A percentile compares a stretch with the other conserved stretches of the same genome.
Conservation (phyloP, 64 coral and sea anemone genomes). For the Dendronephthya gigantea region DNA sequence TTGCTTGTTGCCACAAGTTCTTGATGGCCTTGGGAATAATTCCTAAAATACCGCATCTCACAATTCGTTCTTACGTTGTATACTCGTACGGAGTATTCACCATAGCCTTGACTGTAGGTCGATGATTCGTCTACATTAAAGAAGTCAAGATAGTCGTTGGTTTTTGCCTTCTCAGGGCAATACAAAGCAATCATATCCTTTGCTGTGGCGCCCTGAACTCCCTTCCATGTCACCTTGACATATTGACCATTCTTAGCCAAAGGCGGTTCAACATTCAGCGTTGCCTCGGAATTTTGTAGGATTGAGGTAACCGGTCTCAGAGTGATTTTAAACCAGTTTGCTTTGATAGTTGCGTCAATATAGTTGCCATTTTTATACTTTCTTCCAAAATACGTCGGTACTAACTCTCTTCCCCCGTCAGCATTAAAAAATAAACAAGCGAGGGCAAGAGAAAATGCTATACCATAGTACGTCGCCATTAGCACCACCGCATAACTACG, state of each 20-base stretch:
- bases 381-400: slow-evolving; percentile 9
- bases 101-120: not conserved
- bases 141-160: not conserved
- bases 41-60: not conserved
- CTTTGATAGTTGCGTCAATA: not conserved
- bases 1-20: slow-evolving; percentile 47
- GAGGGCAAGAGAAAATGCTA: not conserved
- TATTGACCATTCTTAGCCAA: not conserved
- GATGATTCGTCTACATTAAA: not conserved
- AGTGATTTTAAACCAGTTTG: not conserved
- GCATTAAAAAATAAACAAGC: not conserved
- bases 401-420: not conserved
- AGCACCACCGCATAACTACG: no score
- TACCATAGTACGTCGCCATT: not conserved
- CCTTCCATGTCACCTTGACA: not conserved
- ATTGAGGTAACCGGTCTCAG: not conserved
- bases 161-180: not conserved
- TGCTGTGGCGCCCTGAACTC: not conserved
- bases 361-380: not conserved
- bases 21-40: not conserved
- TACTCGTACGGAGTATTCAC: not conserved
- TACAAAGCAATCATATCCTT: not conserved
- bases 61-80: not conserved
- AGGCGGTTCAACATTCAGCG: not conserved
- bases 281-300: not conserved